Base-by-base conservation (phyloP, 2,797 vertebrate species). In the Catamblyrhynchus diadema region DNA sequence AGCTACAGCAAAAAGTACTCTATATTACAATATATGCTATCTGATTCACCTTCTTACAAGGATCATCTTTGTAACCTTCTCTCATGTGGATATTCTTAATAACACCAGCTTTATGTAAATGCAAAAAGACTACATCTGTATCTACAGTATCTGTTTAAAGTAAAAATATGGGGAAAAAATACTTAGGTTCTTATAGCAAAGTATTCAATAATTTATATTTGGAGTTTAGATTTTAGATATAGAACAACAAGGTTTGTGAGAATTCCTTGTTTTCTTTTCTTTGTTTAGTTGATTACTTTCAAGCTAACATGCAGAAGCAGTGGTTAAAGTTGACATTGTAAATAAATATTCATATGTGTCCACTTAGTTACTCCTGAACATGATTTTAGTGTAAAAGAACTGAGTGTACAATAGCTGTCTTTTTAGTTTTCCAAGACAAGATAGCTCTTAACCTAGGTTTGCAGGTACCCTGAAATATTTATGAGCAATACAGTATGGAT, bases 391-490 rank as follows among this genome's bases (percentile, higher is more conserved):
- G 67, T 66, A 35, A 59, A 59, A 70, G 37, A 83, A 96, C 70
- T 88, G 23, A 77, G 85, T 89, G 18, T 54, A 79, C 48, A 47
- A 45, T 24, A 94, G 86, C 79, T 96, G 86, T 83, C 67, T 97
- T 96, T 97, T 96, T 88, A 93, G 89, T 92, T 97, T 95, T 86
- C 93, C 90, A 93, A 96, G 89, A 96, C 60, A 74, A 70, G 86
- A 93, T 84, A 95, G 51, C 80, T 92, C 97, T 96, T 97, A 97
- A 97, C 91, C 90, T 82, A 65, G 88, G 96, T 97, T 97, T 97
- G 83, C 93, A 96, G 91, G 88, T 94, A 95, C 89, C 78, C 96
- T 98, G 96, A 96, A 97, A 96, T 96, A 95, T 97, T 97, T 96
- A 97, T 97, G 83, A 97, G 95, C 94, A 95, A 96, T 96, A 95